These are phyloP conservation scores for Oryzias javanicus DNA, from an alignment of 2,113 vertebrate genomes.

Conservation along the genomic window DNA sequence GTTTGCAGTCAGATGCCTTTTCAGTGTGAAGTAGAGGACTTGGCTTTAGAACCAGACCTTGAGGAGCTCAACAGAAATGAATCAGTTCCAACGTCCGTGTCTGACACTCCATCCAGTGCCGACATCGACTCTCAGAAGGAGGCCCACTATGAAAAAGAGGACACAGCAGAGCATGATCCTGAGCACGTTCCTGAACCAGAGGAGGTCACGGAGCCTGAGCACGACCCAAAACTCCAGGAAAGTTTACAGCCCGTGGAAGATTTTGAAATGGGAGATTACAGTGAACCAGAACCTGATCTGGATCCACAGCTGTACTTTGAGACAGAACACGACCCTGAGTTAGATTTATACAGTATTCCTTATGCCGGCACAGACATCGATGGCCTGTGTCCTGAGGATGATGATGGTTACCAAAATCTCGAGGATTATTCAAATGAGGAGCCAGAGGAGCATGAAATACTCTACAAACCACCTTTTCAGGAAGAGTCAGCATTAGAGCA, in stretches of 20 bases:
- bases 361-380: constrained; percentile 13
- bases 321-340: constrained; percentile 13
- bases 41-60: constrained; percentile 46
- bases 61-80: constrained; percentile 74
- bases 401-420: constrained; percentile 39
- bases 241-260: constrained; percentile 6
- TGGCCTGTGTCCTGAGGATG: constrained; percentile 27
- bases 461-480: constrained; percentile 36
- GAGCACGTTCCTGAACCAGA: constrained; percentile 20
- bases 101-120: constrained; percentile 72
- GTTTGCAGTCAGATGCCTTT: constrained; percentile 17
- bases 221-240: not conserved
- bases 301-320: constrained; percentile 30
- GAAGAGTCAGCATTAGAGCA: constrained; percentile 65
- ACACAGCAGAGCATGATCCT: constrained; percentile 47
- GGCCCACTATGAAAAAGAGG: constrained; percentile 48
- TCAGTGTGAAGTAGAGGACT: constrained; percentile 50
- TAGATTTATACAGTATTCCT: constrained; percentile 29
- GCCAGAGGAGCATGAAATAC: constrained; percentile 29
- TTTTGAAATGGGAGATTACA: not conserved
- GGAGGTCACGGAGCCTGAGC: not conserved
- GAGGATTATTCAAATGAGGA: constrained; percentile 31
- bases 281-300: constrained; percentile 7
- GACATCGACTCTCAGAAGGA: constrained; percentile 76
- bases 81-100: constrained; percentile 70